A percentile compares a stretch with the other conserved stretches of the same genome.
Conservation (phyloP, 2,113 vertebrate species). For the Cebidichthys violaceus region DNA sequence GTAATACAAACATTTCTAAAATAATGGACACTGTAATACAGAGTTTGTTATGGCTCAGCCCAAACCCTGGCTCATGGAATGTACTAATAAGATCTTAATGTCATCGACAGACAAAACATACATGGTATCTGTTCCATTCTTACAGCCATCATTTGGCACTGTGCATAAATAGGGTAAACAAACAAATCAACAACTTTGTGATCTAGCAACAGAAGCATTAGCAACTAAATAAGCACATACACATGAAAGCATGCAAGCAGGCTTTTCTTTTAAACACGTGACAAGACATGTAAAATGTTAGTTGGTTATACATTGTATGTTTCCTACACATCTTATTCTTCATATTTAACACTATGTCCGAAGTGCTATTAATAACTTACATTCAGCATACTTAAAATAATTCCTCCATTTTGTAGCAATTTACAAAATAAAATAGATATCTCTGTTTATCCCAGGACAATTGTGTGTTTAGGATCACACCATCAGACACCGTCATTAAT, state of each 20-base stretch:
- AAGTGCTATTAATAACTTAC: conserved; percentile 76
- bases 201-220: conserved; percentile 52
- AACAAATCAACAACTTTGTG: conserved; percentile 58
- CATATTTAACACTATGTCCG: conserved; percentile 63
- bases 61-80: conserved; percentile 54
- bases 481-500: conserved; percentile 64
- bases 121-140: conserved; percentile 41
- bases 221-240: conserved; percentile 65
- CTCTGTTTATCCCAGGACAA: conserved; percentile 68
- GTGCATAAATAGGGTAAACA: conserved; percentile 63
- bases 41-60: conserved; percentile 50
- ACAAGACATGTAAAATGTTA: conserved; percentile 66
- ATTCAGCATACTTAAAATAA: conserved; percentile 81
- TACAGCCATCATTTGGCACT: conserved; percentile 74
- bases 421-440: conserved; percentile 80
- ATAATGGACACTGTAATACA: conserved; percentile 29
- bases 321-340: conserved; percentile 47
- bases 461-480: conserved; percentile 43
- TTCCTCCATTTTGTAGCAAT: conserved; percentile 72
- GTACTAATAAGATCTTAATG: conserved; percentile 42
- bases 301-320: conserved; percentile 55
- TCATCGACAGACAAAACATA: conserved; percentile 27
- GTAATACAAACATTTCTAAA: conserved; percentile 36
- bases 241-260: conserved; percentile 72
- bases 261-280: conserved; percentile 51